Evolutionary conservation across 1,140 invertebrate species (phyloP).

Genomic region (Leptinotarsa lineolata): DNA sequence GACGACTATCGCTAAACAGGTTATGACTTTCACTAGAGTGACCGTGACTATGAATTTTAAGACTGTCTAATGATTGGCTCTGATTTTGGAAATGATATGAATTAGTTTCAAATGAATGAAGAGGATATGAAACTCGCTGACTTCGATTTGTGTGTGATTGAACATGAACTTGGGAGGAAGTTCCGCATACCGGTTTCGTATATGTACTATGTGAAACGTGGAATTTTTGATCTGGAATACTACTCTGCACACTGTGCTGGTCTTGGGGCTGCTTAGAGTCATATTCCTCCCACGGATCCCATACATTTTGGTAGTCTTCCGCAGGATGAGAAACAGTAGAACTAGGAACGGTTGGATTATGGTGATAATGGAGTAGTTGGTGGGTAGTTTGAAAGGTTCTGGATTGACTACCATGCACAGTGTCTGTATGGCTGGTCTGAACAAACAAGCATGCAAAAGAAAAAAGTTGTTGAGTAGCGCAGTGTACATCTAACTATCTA

Average conservation of each 20-base stretch:
- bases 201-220: too few relatives aligned
- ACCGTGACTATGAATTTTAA: background rate
- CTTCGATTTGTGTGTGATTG: too few relatives aligned
- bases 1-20: too few relatives aligned
- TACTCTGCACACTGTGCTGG: too few relatives aligned
- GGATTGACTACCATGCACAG: conserved; percentile 40
- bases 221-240: too few relatives aligned
- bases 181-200: too few relatives aligned
- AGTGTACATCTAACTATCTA: conserved; percentile 23
- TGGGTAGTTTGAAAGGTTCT: conserved; percentile 32
- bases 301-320: conserved; percentile 43
- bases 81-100: background rate
- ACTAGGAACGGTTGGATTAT: conserved; percentile 19
- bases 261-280: conserved; percentile 49
- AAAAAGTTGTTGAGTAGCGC: conserved; percentile 36
- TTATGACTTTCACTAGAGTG: too few relatives aligned
- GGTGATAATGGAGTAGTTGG: conserved; percentile 26
- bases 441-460: conserved; percentile 51
- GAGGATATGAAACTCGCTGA: too few relatives aligned
- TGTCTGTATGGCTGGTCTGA: conserved; percentile 45
- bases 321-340: conserved; percentile 23
- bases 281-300: conserved; percentile 64
- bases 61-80: background rate
- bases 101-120: background rate
- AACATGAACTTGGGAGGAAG: too few relatives aligned